These are phyloP conservation scores for Conopomorpha cramerella DNA, from an alignment of 1,140 invertebrate genomes.

Conservation along the genomic window DNA sequence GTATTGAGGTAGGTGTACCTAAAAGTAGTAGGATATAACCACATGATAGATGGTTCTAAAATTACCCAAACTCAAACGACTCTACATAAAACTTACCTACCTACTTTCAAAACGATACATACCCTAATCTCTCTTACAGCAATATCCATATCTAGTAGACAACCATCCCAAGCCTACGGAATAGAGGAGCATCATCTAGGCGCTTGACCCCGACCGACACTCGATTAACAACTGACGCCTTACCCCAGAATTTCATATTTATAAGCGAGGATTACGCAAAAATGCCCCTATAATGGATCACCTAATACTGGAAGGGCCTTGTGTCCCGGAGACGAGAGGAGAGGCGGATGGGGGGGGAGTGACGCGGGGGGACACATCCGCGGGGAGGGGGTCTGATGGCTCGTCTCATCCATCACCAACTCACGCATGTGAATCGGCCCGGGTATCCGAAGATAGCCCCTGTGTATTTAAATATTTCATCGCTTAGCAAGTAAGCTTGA, in stretches of 20 bases:
- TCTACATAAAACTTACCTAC: too few relatives aligned
- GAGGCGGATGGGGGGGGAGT: constrained; percentile 11
- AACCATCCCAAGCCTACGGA: too few relatives aligned
- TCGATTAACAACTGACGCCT: too few relatives aligned
- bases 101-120: too few relatives aligned
- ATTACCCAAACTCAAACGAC: too few relatives aligned
- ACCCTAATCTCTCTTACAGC: too few relatives aligned
- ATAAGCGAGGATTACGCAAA: constrained; percentile 58
- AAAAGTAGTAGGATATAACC: too few relatives aligned
- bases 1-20: too few relatives aligned
- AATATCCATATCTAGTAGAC: too few relatives aligned
- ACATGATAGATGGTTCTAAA: too few relatives aligned
- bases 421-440: constrained; percentile 56
- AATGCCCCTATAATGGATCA: constrained; percentile 59
- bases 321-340: constrained; percentile 14
- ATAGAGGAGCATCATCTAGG: too few relatives aligned
- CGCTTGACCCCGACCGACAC: too few relatives aligned
- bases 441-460: constrained; percentile 54
- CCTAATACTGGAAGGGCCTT: constrained; percentile 44
- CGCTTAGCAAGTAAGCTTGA: constrained; percentile 35
- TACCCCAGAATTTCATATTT: constrained; percentile 61
- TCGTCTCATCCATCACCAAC: constrained; percentile 55
- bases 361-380: constrained; percentile 42
- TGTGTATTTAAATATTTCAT: constrained; percentile 56
- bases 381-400: constrained; percentile 49